A percentile compares a stretch with the other conserved stretches of the same genome.
Evolutionary conservation across 2,113 vertebrate species (phyloP).

Genomic region (Neogale vison): DNA sequence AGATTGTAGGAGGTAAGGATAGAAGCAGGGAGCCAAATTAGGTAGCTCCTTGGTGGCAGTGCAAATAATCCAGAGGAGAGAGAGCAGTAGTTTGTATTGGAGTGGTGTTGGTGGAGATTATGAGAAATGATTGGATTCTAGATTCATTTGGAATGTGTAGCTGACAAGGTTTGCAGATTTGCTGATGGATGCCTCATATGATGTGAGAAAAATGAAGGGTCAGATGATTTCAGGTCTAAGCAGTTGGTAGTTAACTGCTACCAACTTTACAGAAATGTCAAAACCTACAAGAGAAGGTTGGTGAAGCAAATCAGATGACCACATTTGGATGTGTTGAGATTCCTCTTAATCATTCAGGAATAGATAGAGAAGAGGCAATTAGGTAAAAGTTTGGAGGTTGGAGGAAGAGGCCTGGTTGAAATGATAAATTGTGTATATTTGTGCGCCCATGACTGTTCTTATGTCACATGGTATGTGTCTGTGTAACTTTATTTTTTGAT

Average conservation of each 20-base stretch:
- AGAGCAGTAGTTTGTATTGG: neutral
- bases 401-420: neutral
- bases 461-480: neutral
- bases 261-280: neutral
- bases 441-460: neutral
- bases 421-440: neutral
- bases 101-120: neutral
- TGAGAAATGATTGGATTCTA: neutral
- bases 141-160: neutral
- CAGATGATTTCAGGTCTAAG: slow-evolving; percentile 29
- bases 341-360: neutral
- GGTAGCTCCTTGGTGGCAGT: neutral
- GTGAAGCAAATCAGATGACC: neutral
- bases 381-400: neutral
- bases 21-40: slow-evolving; percentile 25
- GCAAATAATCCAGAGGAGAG: neutral
- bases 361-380: neutral
- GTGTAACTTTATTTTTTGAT: neutral
- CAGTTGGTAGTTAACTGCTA: neutral
- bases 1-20: neutral
- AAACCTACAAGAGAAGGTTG: neutral
- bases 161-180: neutral
- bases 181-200: neutral
- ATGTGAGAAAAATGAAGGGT: neutral
- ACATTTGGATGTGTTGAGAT: neutral